Evolutionary conservation across 2,797 vertebrate species (phyloP).

Genomic region (Chaetodon trifasciatus): DNA sequence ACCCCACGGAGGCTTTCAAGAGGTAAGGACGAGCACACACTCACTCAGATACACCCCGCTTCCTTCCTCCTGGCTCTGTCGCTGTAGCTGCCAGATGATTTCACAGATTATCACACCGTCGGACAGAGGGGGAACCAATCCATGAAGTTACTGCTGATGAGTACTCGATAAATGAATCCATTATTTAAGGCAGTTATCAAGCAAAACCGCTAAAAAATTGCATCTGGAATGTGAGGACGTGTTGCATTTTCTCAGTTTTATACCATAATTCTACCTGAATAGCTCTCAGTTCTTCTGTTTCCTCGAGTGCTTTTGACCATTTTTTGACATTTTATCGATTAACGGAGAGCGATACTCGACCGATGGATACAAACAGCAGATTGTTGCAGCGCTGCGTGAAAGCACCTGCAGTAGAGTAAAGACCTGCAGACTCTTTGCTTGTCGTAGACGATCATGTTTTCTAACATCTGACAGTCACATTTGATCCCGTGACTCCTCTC

Average conservation of each 20-base stretch:
- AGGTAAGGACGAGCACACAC: constrained; percentile 84
- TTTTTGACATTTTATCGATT: neutral
- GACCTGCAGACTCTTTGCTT: neutral
- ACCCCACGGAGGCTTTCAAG: constrained; percentile 96
- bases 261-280: neutral
- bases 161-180: neutral
- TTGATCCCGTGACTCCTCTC: neutral
- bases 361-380: neutral
- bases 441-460: neutral
- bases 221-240: neutral
- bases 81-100: neutral
- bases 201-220: neutral
- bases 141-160: neutral
- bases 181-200: neutral
- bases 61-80: neutral
- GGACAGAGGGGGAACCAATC: neutral
- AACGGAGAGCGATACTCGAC: no score
- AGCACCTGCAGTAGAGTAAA: neutral
- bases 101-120: neutral
- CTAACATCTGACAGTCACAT: neutral
- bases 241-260: constrained; percentile 3
- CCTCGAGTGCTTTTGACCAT: neutral
- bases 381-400: neutral
- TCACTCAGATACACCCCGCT: neutral
- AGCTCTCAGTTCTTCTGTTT: neutral